Conservation (phyloP, 2,888 invertebrate genomes). For the Melieria omissa region DNA sequence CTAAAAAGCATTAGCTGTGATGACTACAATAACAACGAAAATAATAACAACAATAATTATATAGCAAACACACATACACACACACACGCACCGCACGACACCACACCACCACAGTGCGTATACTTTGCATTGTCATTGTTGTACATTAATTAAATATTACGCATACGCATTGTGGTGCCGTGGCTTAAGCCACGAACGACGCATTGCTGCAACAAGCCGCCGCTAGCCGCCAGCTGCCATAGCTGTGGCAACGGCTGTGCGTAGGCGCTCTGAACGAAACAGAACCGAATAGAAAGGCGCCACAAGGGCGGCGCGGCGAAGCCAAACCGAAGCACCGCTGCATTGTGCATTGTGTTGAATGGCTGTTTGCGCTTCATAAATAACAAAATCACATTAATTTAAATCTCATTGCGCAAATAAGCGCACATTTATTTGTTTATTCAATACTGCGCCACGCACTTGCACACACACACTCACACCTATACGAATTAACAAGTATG, state of each 20-base stretch:
- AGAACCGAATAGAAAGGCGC: too few relatives aligned
- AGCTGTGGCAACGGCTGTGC: too few relatives aligned
- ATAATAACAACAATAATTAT: too few relatives aligned
- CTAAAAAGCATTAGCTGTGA: too few relatives aligned
- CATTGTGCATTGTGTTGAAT: neutral
- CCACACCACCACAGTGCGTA: neutral
- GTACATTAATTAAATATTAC: neutral
- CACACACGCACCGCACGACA: too few relatives aligned
- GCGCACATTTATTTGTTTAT: slow-evolving; percentile 45
- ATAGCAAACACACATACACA: too few relatives aligned
- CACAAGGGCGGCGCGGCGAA: too few relatives aligned
- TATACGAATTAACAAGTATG: neutral
- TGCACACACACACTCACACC: neutral
- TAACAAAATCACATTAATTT: slow-evolving; percentile 63
- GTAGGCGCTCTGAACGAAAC: too few relatives aligned
- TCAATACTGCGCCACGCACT: neutral
- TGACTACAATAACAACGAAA: too few relatives aligned
- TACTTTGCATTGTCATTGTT: neutral
- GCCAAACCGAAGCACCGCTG: neutral
- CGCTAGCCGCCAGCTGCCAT: neutral
- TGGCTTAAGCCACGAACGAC: too few relatives aligned
- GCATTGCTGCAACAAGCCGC: neutral
- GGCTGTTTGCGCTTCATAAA: slow-evolving; percentile 53
- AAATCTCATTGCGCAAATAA: slow-evolving; percentile 55
- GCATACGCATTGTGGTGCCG: neutral